phyloP scores from a whole-genome alignment of 1,140 invertebrate species.

The Calliphora vicina region DNA sequence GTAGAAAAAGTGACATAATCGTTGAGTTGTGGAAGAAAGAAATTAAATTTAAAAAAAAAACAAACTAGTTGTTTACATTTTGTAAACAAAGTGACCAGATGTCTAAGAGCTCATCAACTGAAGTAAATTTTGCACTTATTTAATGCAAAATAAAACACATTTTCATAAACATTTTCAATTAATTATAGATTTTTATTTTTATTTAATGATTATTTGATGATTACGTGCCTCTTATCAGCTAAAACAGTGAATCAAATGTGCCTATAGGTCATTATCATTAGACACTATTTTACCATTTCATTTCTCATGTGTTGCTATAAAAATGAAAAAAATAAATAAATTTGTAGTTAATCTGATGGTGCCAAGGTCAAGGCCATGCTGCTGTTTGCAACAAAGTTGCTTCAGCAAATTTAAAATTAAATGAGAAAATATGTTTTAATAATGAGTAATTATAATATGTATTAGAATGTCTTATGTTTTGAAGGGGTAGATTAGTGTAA shows the following conservation, averaged over 20 bases:
- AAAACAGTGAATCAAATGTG: not conserved
- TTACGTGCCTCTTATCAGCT: not conserved
- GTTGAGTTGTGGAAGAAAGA: not conserved
- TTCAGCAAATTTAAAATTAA: no score
- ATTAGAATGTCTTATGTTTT: no score
- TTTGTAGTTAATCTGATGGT: not conserved
- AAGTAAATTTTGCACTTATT: not conserved
- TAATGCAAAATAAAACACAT: not conserved
- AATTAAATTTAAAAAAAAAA: not conserved
- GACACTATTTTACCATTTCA: not conserved
- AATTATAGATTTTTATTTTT: not conserved
- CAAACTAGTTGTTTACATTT: not conserved
- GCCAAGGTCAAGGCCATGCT: not conserved
- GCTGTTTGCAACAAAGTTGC: no score
- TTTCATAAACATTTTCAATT: not conserved
- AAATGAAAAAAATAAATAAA: not conserved
- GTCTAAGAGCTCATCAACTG: not conserved
- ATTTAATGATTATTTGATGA: not conserved
- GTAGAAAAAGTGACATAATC: constrained; percentile 10
- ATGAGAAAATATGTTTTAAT: no score
- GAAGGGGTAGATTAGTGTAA: no score
- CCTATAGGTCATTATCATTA: not conserved
- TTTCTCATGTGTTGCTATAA: not conserved
- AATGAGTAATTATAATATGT: no score
- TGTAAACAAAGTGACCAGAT: not conserved